Conservation (phyloP, 2,888 invertebrate genomes). For the Leucophora obtusa region DNA sequence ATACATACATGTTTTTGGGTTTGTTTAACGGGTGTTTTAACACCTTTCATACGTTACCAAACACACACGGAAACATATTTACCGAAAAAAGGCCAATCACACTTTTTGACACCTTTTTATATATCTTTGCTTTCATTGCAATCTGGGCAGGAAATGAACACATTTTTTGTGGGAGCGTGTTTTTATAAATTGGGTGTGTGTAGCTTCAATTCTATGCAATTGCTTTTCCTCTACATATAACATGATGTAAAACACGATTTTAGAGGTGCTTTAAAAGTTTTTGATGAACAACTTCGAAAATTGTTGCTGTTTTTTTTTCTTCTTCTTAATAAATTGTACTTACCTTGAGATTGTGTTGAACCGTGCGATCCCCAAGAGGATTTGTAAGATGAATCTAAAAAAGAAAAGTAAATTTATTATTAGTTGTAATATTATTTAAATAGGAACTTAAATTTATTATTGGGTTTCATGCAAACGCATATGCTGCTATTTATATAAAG, state of each 20-base stretch:
- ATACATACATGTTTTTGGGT: conserved; percentile 6
- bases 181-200: conserved; percentile 50
- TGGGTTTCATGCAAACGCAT: not conserved
- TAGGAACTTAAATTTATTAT: too few relatives aligned
- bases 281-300: not conserved
- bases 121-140: conserved; percentile 34
- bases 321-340: conserved; percentile 71
- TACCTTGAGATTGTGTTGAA: conserved; percentile 88
- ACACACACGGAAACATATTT: conserved; percentile 61
- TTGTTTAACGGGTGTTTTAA: conserved; percentile 47
- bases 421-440: not conserved
- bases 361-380: conserved; percentile 90
- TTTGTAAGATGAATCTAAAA: conserved; percentile 91
- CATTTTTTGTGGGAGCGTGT: conserved; percentile 54
- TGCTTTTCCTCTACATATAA: not conserved
- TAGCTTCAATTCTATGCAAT: conserved; percentile 3
- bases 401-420: conserved; percentile 20
- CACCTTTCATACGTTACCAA: conserved; percentile 48
- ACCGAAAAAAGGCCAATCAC: conserved; percentile 66
- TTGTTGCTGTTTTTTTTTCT: not conserved
- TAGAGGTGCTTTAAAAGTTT: conserved; percentile 36
- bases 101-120: conserved; percentile 65
- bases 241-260: conserved; percentile 9
- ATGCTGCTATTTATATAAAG: too few relatives aligned
- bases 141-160: conserved; percentile 60